phyloP scores from a whole-genome alignment of 30 jellyfish, hydroid and myxozoan species.

The Clytia hemisphaerica region DNA sequence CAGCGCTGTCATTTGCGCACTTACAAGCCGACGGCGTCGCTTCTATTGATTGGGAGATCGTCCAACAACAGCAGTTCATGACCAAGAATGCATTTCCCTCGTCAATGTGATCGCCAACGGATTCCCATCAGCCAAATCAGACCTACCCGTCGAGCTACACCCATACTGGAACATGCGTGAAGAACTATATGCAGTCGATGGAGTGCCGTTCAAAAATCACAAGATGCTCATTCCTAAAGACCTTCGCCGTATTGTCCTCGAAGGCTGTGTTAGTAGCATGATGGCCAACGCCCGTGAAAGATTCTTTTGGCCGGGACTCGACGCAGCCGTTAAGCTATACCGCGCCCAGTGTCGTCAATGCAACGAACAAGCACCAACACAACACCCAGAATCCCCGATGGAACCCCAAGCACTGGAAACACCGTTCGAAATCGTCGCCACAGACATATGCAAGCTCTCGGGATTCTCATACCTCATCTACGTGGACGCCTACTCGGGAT shows the following conservation, averaged over 20 bases:
- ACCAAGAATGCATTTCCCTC: conserved; percentile 5
- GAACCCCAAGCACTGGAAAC: conserved; percentile 22
- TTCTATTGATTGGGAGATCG: not conserved
- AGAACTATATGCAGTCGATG: conserved; percentile 12
- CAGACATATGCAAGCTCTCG: conserved; percentile 15
- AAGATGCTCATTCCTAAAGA: no score
- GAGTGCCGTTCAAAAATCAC: conserved; percentile 33
- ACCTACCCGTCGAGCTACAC: conserved; percentile 1
- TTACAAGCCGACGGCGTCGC: not conserved
- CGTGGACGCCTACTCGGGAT: conserved; percentile 34
- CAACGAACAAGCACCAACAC: conserved; percentile 34
- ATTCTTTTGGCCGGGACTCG: conserved; percentile 55
- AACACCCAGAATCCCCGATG: conserved; percentile 15
- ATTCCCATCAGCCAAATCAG: conserved; percentile 17
- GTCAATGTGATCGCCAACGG: conserved; percentile 9
- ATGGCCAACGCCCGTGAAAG: conserved; percentile 35
- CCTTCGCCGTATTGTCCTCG: conserved; percentile 21
- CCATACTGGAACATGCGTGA: conserved; percentile 17
- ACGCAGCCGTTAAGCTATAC: conserved; percentile 29
- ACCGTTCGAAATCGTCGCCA: conserved; percentile 13
- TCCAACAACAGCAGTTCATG: conserved; percentile 12
- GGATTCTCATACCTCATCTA: conserved; percentile 7
- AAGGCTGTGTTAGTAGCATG: conserved; percentile 40
- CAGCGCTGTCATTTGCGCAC: not conserved
- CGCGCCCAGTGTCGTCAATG: conserved; percentile 36